phyloP scores from a whole-genome alignment of 64 coral and sea anemone genomes.

The Pocillopora verrucosa region DNA sequence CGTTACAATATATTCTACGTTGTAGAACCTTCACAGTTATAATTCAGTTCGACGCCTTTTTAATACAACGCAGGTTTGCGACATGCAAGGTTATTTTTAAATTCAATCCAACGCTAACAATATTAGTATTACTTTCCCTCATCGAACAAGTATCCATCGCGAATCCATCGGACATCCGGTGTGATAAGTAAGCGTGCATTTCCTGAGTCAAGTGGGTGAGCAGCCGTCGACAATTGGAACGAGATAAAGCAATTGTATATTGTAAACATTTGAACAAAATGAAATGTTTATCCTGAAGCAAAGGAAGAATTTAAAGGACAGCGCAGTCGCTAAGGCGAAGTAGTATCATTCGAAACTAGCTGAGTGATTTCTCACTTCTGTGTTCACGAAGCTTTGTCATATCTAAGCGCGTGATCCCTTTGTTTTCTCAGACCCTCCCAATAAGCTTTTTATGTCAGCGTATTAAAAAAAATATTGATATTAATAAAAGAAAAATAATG shows the following conservation, averaged over 20 bases:
- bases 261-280: background rate
- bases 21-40: background rate
- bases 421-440: background rate
- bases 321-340: too few species aligned
- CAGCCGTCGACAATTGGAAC: background rate
- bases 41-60: background rate
- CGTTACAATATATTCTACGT: too few species aligned
- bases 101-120: background rate
- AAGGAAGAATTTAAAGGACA: background rate
- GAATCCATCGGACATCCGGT: slow-evolving; percentile 19
- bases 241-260: slow-evolving; percentile 1
- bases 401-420: background rate
- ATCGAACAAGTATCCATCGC: background rate
- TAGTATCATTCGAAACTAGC: too few species aligned
- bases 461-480: background rate
- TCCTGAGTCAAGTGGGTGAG: slow-evolving; percentile 17
- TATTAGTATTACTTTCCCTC: background rate
- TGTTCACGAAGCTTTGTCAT: background rate
- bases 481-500: background rate
- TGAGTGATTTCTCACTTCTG: too few species aligned
- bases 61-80: too few species aligned
- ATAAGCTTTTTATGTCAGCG: background rate
- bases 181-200: background rate
- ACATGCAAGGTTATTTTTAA: background rate
- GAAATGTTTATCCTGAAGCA: background rate